Base-by-base conservation (phyloP, 1,140 invertebrate genomes). In the Phthorimaea operculella region DNA sequence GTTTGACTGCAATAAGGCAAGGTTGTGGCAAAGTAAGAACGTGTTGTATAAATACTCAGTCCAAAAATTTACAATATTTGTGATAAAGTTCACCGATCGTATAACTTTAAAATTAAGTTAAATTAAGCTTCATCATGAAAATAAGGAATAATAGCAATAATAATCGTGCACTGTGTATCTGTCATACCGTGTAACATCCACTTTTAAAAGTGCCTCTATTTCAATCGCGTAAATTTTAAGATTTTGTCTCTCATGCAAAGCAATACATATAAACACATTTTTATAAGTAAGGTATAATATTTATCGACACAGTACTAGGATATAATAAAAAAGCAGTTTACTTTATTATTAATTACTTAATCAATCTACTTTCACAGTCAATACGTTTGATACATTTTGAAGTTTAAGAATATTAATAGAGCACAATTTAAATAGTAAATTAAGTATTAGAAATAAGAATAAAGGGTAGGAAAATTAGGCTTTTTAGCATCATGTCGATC, bases 121-220 rank as follows among this genome's bases (percentile, higher is more conserved):
- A 65, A 67, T 71, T 76, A 74, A 70, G 72, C 78, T 77, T 68
- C 60, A 70, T 58, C 55, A 48, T 42, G 12, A 44, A 56, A 57
- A n/a, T 57, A 48, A 52, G 36, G 50, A 48, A 55, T 58, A 61
- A 55, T 70, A 74, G 78, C 72, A 76, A 73, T 76, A 78, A 74
- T 63, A 28, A 52, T 63, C 52, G 55, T 69, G 70, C 73, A 81
- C 76, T 70, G 64, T 68, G 51, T 66, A 65, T 65, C 59, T 64
- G 60, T 65, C 67, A 60, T 63, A 39, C 9, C n/a, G 16, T 47
- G 15, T 57, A 62, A 65, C 58, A 76, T 68, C 67, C 74, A 79
- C 72, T 72, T 68, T n/a, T 42, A 64, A 62, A 84, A 84, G 81
- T 82, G 81, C 81, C 81, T 82, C 72, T 70, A 72, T 67, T 66